These are phyloP conservation scores for Polydrusus cervinus DNA, from an alignment of 2,888 invertebrate species.

Conservation along the genomic window DNA sequence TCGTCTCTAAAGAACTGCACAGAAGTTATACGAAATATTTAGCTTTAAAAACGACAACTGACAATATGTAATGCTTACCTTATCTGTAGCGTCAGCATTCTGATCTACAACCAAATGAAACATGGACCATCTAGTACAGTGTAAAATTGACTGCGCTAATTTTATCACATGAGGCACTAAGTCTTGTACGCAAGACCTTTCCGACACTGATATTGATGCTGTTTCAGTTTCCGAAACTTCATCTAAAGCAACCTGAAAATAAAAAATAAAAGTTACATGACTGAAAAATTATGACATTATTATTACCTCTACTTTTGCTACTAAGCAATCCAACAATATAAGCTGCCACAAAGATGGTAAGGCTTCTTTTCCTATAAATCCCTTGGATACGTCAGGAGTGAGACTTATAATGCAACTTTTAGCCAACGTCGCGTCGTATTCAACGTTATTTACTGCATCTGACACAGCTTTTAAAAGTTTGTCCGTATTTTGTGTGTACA, in stretches of 20 bases:
- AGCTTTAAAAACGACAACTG: too few relatives aligned
- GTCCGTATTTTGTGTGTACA: slow-evolving; percentile 88
- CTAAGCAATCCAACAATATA: slow-evolving; percentile 83
- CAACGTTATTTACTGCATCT: slow-evolving; percentile 79
- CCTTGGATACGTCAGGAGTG: slow-evolving; percentile 72
- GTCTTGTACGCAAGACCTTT: slow-evolving; percentile 73
- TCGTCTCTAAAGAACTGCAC: too few relatives aligned
- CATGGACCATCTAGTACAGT: slow-evolving; percentile 75
- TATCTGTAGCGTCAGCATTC: slow-evolving; percentile 67
- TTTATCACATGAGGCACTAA: slow-evolving; percentile 80
- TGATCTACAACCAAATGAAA: slow-evolving; percentile 68
- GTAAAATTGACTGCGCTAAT: slow-evolving; percentile 78
- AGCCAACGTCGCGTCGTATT: slow-evolving; percentile 77
- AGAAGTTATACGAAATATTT: too few relatives aligned
- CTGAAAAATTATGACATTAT: neutral
- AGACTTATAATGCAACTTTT: slow-evolving; percentile 76
- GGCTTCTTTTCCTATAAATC: slow-evolving; percentile 69
- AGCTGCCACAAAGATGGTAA: slow-evolving; percentile 83
- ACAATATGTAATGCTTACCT: slow-evolving; percentile 64
- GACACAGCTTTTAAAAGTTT: slow-evolving; percentile 82
- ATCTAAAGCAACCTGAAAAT: slow-evolving; percentile 32
- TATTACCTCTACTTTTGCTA: slow-evolving; percentile 81
- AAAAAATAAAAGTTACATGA: neutral
- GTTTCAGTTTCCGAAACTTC: slow-evolving; percentile 40
- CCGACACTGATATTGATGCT: slow-evolving; percentile 64